Evolutionary conservation across 2,888 invertebrate genomes (phyloP).

Genomic region (Spilarctia lutea): DNA sequence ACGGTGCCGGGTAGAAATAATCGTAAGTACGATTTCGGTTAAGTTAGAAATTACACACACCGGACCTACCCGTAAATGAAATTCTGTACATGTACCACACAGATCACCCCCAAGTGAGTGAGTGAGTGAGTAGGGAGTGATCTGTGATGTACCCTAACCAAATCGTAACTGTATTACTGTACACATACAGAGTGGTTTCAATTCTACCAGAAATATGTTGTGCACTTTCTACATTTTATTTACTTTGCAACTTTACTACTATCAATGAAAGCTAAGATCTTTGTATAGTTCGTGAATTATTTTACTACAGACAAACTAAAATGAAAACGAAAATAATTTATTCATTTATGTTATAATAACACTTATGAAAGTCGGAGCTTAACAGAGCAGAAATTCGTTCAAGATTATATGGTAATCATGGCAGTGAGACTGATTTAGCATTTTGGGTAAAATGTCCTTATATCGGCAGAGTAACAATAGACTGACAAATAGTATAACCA

Average conservation of each 20-base stretch:
- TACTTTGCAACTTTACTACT: neutral
- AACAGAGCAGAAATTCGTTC: neutral
- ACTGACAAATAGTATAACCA: neutral
- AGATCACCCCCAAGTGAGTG: too few relatives aligned
- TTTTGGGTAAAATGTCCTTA: neutral
- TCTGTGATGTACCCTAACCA: too few relatives aligned
- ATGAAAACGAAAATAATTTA: constrained; percentile 2
- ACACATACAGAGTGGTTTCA: too few relatives aligned
- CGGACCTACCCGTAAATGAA: neutral
- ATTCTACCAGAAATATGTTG: neutral
- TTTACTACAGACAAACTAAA: neutral
- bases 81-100: too few relatives aligned
- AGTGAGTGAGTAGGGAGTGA: too few relatives aligned
- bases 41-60: neutral
- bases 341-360: neutral
- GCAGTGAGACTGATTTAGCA: neutral
- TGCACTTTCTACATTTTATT: neutral
- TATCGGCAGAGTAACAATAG: neutral
- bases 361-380: neutral
- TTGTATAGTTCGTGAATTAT: neutral
- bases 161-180: too few relatives aligned
- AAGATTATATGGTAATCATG: neutral
- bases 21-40: neutral
- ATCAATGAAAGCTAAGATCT: neutral
- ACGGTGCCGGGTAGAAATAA: neutral